Base-by-base conservation (phyloP, 2,888 invertebrate genomes). In the Corbicula japonica region DNA sequence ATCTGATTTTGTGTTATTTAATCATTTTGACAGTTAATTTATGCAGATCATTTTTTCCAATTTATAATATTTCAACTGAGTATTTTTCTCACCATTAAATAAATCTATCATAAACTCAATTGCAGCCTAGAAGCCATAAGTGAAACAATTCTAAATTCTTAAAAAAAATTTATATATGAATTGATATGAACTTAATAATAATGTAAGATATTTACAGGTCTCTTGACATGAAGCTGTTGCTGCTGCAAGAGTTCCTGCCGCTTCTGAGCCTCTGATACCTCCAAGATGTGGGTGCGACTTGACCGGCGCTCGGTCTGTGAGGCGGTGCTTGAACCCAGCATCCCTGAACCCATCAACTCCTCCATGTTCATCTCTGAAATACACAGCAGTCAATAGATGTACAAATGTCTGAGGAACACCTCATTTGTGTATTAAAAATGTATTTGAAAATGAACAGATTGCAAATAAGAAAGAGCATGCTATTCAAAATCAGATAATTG, bases 211-310 rank as follows among this genome's bases (percentile, higher is more conserved):
- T 69, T 54, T 69, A 79, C 74, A 15, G 74, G 54, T 73, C 70
- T 66, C 26, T 68, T 63, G 26, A 62, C 63, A 52, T 76, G 78
- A 58, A 73, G 52, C 34, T 77, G 74, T 66, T 86, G 85, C 23
- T 85, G 85, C 28, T 88, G 84, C 5, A 88, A 72, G 44, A 90
- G 87, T 76, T 90, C 88, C 62, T 92, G 90, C 32, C 91, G 73
- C 68, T 91, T 90, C 69, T 90, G 89, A 4, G 88, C 88, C 23
- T 89, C 91, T 2, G 90, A 88, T 28, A 91, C 83, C 60, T 91
- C 90, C 48, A 92, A 71, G 12, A 91, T 82, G 76, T 91, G 90
- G n/a, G 86, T 85, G 38, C 84, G 83, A 35, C 71, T 68, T 15
- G 83, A 84, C 26, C 86, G 80, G 41, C 88, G 80, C 44, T 83